Conservation (phyloP, 2,888 invertebrate species). For the Bembecia ichneumoniformis region DNA sequence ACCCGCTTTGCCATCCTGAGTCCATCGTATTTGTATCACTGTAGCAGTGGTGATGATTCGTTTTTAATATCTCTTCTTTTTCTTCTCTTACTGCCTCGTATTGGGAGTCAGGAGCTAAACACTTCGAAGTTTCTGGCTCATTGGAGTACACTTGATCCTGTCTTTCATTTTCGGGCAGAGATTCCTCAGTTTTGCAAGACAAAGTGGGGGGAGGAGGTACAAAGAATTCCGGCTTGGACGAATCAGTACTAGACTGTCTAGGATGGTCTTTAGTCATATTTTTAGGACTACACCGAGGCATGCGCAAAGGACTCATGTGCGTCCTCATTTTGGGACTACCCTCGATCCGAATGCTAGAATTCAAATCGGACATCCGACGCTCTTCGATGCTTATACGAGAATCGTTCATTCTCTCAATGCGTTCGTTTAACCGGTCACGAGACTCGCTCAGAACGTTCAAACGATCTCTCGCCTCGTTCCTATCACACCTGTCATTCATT, state of each 20-base stretch:
- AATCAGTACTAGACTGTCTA: conserved; percentile 39
- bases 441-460: conserved; percentile 15
- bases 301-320: conserved; percentile 46
- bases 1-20: conserved; percentile 79
- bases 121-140: conserved; percentile 47
- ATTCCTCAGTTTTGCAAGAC: conserved; percentile 59
- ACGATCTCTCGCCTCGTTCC: conserved; percentile 12
- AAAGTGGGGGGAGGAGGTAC: conserved; percentile 35
- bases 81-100: conserved; percentile 55
- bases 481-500: conserved; percentile 12
- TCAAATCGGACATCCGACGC: conserved; percentile 39
- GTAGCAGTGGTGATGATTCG: conserved; percentile 67
- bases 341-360: conserved; percentile 50
- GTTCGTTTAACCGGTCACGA: conserved; percentile 13
- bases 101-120: conserved; percentile 55
- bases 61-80: conserved; percentile 46
- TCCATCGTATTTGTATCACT: conserved; percentile 76
- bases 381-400: conserved; percentile 26
- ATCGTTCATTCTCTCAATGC: conserved; percentile 12
- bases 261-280: conserved; percentile 37
- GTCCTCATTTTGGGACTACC: conserved; percentile 50
- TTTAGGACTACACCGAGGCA: conserved; percentile 38
- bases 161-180: conserved; percentile 48
- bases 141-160: conserved; percentile 44
- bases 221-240: conserved; percentile 42